phyloP scores from a whole-genome alignment of 1,140 invertebrate species.

The Drosophila fuyamai region DNA sequence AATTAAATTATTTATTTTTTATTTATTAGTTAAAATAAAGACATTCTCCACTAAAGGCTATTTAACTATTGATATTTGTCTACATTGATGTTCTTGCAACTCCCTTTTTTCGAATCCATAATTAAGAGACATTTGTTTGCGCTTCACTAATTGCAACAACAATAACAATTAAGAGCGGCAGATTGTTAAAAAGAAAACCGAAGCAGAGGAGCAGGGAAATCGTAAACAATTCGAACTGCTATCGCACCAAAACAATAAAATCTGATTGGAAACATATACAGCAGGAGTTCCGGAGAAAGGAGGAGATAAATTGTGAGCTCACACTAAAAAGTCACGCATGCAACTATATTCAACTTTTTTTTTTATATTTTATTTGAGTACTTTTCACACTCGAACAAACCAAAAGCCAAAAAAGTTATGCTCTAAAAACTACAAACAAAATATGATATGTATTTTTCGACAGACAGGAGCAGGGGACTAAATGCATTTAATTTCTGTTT shows the following conservation, averaged over 20 bases:
- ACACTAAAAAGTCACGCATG: slow-evolving; percentile 19
- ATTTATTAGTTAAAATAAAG: too few relatives aligned
- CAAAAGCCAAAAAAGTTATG: slow-evolving; percentile 36
- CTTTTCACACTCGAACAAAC: slow-evolving; percentile 38
- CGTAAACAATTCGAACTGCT: slow-evolving; percentile 63
- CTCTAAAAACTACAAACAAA: slow-evolving; percentile 40
- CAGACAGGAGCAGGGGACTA: not conserved
- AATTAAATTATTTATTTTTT: too few relatives aligned
- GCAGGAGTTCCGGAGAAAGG: not conserved
- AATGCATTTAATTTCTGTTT: slow-evolving; percentile 46
- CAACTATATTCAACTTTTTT: slow-evolving; percentile 5
- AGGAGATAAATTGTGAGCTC: not conserved
- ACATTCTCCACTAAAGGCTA: too few relatives aligned
- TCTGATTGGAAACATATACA: slow-evolving; percentile 71
- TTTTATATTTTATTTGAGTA: slow-evolving; percentile 1
- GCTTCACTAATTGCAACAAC: slow-evolving; percentile 77
- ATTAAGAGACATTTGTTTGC: slow-evolving; percentile 76
- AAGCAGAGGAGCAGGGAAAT: slow-evolving; percentile 17
- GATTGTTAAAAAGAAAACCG: slow-evolving; percentile 18
- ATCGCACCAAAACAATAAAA: slow-evolving; percentile 77
- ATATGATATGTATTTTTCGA: slow-evolving; percentile 24
- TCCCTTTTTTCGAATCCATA: slow-evolving; percentile 31
- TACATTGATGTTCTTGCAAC: not conserved
- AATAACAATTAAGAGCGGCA: slow-evolving; percentile 42
- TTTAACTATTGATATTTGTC: not conserved